Percentiles rank a stretch among this genome's conserved stretches.
These are phyloP conservation scores for Heliothis peltigera DNA, from an alignment of 2,888 invertebrate genomes.

Conservation along the genomic window DNA sequence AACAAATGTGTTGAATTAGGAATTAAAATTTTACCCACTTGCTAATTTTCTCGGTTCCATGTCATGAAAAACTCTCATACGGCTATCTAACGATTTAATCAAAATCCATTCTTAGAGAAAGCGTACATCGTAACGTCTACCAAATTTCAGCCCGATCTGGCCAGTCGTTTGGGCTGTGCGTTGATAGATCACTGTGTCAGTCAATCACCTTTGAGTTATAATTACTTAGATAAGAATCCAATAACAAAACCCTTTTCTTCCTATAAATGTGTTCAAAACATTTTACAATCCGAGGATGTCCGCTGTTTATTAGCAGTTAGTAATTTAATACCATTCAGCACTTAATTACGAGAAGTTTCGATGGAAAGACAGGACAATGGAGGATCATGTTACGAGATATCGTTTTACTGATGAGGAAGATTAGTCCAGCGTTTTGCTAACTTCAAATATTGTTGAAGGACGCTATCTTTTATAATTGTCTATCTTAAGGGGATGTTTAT, in stretches of 20 bases:
- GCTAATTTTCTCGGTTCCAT: too few species aligned
- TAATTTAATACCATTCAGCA: slow-evolving; percentile 76
- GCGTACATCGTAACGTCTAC: too few species aligned
- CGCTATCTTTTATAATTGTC: slow-evolving; percentile 49
- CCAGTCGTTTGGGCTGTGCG: too few species aligned
- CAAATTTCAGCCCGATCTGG: too few species aligned
- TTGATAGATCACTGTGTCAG: too few species aligned
- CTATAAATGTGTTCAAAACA: slow-evolving; percentile 41
- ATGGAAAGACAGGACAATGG: slow-evolving; percentile 82
- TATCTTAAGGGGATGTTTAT: slow-evolving; percentile 50
- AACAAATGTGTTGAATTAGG: too few species aligned
- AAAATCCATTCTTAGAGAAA: too few species aligned
- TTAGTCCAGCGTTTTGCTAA: slow-evolving; percentile 66
- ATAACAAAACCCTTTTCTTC: slow-evolving; percentile 12
- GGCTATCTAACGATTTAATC: too few species aligned
- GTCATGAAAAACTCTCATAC: too few species aligned
- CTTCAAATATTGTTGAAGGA: slow-evolving; percentile 48
- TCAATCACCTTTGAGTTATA: too few species aligned
- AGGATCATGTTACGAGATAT: slow-evolving; percentile 79
- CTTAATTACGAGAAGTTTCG: slow-evolving; percentile 78
- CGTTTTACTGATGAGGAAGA: slow-evolving; percentile 75
- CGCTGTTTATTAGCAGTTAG: slow-evolving; percentile 69
- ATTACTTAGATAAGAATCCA: slow-evolving; percentile 6
- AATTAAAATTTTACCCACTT: too few species aligned
- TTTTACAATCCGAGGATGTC: slow-evolving; percentile 49